These are phyloP conservation scores for Eupeodes luniger DNA, from an alignment of 2,888 invertebrate species.

Conservation along the genomic window DNA sequence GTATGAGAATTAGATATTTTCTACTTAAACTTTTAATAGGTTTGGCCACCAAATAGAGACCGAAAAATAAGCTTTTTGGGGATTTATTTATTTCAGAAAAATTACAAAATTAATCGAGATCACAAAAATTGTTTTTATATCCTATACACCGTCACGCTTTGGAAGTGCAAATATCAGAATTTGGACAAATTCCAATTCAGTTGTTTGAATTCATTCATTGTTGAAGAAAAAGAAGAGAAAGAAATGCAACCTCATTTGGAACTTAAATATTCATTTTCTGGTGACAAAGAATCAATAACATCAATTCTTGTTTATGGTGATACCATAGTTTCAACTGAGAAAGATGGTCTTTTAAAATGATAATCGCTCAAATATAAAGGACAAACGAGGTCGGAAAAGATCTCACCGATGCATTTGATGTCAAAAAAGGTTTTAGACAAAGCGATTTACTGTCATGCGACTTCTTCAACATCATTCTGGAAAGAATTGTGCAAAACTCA, in stretches of 20 bases:
- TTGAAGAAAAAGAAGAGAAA: background rate
- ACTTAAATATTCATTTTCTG: slow-evolving; percentile 69
- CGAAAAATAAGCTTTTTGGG: too few species aligned
- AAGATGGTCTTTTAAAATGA: slow-evolving; percentile 92
- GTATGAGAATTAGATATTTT: too few species aligned
- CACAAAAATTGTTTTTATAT: too few species aligned
- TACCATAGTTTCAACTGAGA: slow-evolving; percentile 87
- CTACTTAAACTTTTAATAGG: too few species aligned
- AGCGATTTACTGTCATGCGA: too few species aligned
- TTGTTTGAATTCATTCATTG: slow-evolving; percentile 86
- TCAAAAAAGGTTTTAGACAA: too few species aligned
- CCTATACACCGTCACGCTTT: slow-evolving; percentile 92
- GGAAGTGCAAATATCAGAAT: slow-evolving; percentile 96
- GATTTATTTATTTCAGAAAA: too few species aligned
- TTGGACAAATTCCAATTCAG: slow-evolving; percentile 96
- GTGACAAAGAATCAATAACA: slow-evolving; percentile 88
- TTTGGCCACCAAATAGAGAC: too few species aligned
- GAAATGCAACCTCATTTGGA: slow-evolving; percentile 77
- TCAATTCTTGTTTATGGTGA: slow-evolving; percentile 85
- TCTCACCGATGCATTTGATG: too few species aligned
- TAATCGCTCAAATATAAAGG: slow-evolving; percentile 87
- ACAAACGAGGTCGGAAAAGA: slow-evolving; percentile 84
- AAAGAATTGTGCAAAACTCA: too few species aligned
- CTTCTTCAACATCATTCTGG: too few species aligned
- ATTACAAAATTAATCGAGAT: too few species aligned